Base-by-base conservation (phyloP, 2,888 invertebrate species). In the Aproaerema taeniolella region DNA sequence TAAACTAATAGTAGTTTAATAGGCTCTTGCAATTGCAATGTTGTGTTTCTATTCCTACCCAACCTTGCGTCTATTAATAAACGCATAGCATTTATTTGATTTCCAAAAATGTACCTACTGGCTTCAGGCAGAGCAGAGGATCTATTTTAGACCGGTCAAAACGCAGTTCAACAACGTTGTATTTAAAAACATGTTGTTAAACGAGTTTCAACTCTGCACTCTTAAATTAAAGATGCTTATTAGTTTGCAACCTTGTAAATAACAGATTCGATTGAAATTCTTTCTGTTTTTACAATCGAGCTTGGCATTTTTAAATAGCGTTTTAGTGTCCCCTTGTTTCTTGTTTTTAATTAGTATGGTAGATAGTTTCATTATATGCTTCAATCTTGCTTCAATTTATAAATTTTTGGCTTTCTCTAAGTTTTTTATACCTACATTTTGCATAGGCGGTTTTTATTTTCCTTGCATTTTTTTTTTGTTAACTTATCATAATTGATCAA, bases 91-190 rank as follows among this genome's bases (percentile, higher is more conserved):
- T 83, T 79, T 75, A 81, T 80, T 82, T 76, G 80, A 79, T 77
- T 79, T 83, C 85, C 85, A 79, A 82, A 85, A 82, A 83, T 81
- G 85, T 83, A 81, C 74, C 63, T 80, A 79, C 78, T 73, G 65
- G 71, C 63, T 63, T 70, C 45, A 59, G 64, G 67, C 72, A 58
- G 61, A 66, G 76, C 74, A 55, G 67, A 68, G 58, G 53, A 59
- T 82, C 83, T 85, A 85, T 81, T 83, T 83, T 75, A 62, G 68
- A 67, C 50, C 55, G 55, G 42, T 52, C 53, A 67, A 56, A 55
- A 61, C 63, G 58, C 59, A 58, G 62, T 69, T 70, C 59, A 58
- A 73, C 53, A 81, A 76, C 68, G 74, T 66, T 67, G 58, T 72
- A 78, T 63, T 59, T 62, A 51, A 54, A 61, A 55, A 55, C 50